These are phyloP conservation scores for Blastobasis adustella DNA, from an alignment of 2,888 invertebrate species.

Conservation along the genomic window DNA sequence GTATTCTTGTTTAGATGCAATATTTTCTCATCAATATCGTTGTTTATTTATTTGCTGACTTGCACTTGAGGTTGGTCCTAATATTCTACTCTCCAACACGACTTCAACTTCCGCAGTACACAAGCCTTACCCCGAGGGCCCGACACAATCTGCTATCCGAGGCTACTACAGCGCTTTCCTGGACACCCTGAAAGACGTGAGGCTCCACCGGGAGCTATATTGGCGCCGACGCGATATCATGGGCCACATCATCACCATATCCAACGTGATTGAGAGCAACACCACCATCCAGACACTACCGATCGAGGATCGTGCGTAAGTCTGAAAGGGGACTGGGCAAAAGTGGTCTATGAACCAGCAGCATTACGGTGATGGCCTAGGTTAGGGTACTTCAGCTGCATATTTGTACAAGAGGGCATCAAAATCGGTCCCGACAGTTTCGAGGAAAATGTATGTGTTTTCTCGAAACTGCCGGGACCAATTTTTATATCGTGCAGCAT, in stretches of 20 bases:
- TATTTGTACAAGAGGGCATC: background rate
- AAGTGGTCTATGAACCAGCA: background rate
- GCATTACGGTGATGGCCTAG: background rate
- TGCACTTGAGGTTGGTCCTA: background rate
- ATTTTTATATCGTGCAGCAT: background rate
- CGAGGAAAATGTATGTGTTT: background rate
- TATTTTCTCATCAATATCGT: background rate
- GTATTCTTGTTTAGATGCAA: background rate
- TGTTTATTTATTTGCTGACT: background rate
- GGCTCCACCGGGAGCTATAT: constrained; percentile 36
- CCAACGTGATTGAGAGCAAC: constrained; percentile 54
- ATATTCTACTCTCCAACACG: background rate
- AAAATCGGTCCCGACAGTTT: background rate
- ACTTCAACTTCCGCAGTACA: constrained; percentile 31
- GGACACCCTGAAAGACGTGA: constrained; percentile 29
- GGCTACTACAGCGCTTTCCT: constrained; percentile 39
- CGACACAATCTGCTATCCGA: constrained; percentile 26
- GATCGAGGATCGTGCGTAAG: constrained; percentile 46
- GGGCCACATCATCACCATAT: constrained; percentile 46
- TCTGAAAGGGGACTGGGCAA: background rate
- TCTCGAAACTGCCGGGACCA: background rate
- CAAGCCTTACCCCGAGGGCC: constrained; percentile 30
- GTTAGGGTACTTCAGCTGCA: background rate
- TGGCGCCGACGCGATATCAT: constrained; percentile 42
- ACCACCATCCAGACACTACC: constrained; percentile 37